Percentiles rank a stretch among this genome's conserved stretches.
Evolutionary conservation across 2,113 vertebrate genomes (phyloP).

Genomic region (Melanostigma gelatinosum): DNA sequence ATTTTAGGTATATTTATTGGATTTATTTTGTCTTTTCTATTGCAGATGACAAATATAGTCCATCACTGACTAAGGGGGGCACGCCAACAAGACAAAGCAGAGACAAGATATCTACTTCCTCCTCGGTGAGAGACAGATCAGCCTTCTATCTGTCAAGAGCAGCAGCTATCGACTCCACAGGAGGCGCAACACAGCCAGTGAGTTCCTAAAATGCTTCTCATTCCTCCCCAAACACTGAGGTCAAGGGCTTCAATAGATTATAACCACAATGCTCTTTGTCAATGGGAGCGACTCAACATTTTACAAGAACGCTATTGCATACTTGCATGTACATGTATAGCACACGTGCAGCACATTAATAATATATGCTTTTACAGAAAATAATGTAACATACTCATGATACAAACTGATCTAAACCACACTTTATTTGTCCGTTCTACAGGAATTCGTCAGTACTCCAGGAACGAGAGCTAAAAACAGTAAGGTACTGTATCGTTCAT

Average conservation of each 20-base stretch:
- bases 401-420: constrained; percentile 11
- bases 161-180: constrained; percentile 77
- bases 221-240: constrained; percentile 50
- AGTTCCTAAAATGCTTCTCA: constrained; percentile 75
- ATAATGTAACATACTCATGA: not conserved
- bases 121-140: constrained; percentile 85
- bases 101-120: constrained; percentile 65
- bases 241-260: constrained; percentile 52
- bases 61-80: constrained; percentile 63
- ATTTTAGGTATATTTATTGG: not conserved
- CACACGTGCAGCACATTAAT: not conserved
- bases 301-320: constrained; percentile 9
- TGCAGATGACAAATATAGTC: constrained; percentile 79
- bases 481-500: constrained; percentile 78
- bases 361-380: not conserved
- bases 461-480: constrained; percentile 69
- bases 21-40: constrained; percentile 17
- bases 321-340: not conserved
- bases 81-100: constrained; percentile 61
- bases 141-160: constrained; percentile 83
- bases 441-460: constrained; percentile 67
- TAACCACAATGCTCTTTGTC: constrained; percentile 23
- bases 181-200: constrained; percentile 78
- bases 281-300: constrained; percentile 24
- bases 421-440: constrained; percentile 28